Evolutionary conservation across 1,140 invertebrate species (phyloP).

Genomic region (Andricus grossulariae): DNA sequence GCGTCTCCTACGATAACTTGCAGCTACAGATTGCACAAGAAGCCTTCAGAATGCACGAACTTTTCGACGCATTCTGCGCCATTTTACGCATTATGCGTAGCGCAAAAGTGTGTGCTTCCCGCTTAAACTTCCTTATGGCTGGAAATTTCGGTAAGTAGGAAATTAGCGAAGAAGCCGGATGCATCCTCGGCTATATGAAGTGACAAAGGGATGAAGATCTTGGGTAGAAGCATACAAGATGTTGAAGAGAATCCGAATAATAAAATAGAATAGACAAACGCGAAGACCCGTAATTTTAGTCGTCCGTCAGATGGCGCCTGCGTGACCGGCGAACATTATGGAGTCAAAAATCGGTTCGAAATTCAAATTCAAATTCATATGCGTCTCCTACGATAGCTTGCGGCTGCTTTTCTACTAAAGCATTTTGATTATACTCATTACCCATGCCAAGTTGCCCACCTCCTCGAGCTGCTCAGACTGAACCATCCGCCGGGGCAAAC

Average conservation of each 20-base stretch:
- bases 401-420: slow-evolving; percentile 68
- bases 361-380: slow-evolving; percentile 67
- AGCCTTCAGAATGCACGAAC: too few relatives aligned
- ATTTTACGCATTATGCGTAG: too few relatives aligned
- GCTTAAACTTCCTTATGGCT: too few relatives aligned
- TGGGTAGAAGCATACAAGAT: too few relatives aligned
- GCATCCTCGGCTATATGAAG: too few relatives aligned
- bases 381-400: slow-evolving; percentile 63
- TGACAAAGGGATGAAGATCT: too few relatives aligned
- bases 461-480: slow-evolving; percentile 24
- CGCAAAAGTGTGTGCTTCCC: too few relatives aligned
- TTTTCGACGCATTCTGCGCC: too few relatives aligned
- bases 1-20: slow-evolving; percentile 63
- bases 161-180: too few relatives aligned
- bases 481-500: slow-evolving; percentile 38
- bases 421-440: slow-evolving; percentile 74
- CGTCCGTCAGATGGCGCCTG: slow-evolving; percentile 69
- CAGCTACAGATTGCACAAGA: too few relatives aligned
- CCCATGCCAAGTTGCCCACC: slow-evolving; percentile 32
- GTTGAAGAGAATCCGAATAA: too few relatives aligned
- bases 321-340: slow-evolving; percentile 69
- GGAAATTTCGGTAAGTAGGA: too few relatives aligned
- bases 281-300: slow-evolving; percentile 61
- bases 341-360: slow-evolving; percentile 50
- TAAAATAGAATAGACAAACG: neutral